These are phyloP conservation scores for Furcifer pardalis DNA, from an alignment of 2,797 vertebrate genomes.

Conservation along the genomic window DNA sequence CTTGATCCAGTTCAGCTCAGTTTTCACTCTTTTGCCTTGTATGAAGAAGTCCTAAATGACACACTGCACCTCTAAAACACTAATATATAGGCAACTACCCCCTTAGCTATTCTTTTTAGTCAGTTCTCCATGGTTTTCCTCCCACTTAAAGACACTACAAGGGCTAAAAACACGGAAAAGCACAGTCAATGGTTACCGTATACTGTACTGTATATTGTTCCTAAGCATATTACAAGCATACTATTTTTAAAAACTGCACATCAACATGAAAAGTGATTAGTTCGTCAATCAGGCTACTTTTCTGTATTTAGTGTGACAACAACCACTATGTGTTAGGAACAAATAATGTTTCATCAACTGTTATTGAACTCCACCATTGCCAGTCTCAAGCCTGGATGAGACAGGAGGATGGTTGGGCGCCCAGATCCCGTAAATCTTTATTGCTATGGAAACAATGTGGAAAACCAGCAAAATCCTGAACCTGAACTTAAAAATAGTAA, in stretches of 20 bases:
- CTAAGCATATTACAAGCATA: constrained; percentile 17
- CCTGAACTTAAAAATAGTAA: no score
- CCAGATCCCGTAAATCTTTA: no score
- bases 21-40: constrained; percentile 75
- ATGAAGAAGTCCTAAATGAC: constrained; percentile 59
- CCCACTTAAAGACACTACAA: constrained; percentile 47
- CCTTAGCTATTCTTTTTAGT: constrained; percentile 50
- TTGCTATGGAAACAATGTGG: no score
- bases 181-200: constrained; percentile 22
- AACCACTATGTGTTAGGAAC: constrained; percentile 38
- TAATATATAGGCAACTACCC: constrained; percentile 45
- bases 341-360: constrained; percentile 25
- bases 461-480: no score
- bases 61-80: constrained; percentile 37
- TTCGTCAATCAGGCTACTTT: constrained; percentile 38
- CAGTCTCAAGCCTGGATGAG: no score
- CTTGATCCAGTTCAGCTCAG: constrained; percentile 75
- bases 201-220: constrained; percentile 24
- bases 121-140: constrained; percentile 37
- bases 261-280: constrained; percentile 27
- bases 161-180: constrained; percentile 46
- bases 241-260: constrained; percentile 25
- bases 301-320: constrained; percentile 13
- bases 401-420: no score
- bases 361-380: no score